phyloP scores from a whole-genome alignment of 23 tunicate species.

The Styela clava region DNA sequence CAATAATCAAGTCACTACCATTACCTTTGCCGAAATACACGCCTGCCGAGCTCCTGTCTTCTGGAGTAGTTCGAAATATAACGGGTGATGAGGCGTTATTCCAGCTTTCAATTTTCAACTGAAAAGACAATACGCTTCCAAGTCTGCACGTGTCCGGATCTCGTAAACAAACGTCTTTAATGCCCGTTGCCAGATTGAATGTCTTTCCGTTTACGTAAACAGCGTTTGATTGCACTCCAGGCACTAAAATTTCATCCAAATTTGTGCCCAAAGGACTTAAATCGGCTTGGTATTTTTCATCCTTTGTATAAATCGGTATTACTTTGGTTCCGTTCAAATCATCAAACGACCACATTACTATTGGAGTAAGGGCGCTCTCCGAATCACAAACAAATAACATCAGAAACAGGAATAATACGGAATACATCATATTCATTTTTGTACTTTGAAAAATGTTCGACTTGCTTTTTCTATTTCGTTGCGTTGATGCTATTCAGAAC shows the following conservation, averaged over 20 bases:
- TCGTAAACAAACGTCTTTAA: not conserved
- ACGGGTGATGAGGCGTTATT: slow-evolving; percentile 11
- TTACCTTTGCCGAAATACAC: not conserved
- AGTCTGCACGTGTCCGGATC: slow-evolving; percentile 8
- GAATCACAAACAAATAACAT: no score
- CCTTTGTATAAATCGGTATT: not conserved
- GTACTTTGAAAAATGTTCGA: no score
- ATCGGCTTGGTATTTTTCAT: slow-evolving; percentile 2
- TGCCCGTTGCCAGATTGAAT: not conserved
- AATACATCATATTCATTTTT: no score
- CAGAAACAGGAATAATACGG: no score
- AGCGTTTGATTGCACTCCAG: not conserved
- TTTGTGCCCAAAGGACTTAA: not conserved
- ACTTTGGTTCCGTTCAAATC: not conserved
- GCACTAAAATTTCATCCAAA: not conserved
- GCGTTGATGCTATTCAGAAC: no score
- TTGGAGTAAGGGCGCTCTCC: no score
- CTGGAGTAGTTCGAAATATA: slow-evolving; percentile 1
- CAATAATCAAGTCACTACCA: not conserved
- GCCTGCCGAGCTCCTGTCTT: not conserved
- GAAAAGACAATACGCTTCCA: not conserved
- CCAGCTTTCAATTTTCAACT: slow-evolving; percentile 12
- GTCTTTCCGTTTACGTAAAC: slow-evolving; percentile 4
- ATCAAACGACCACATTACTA: slow-evolving; percentile 19
- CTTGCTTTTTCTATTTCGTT: no score